Base-by-base conservation (phyloP, 2,797 vertebrate genomes). In the Ispidina lecontei region DNA sequence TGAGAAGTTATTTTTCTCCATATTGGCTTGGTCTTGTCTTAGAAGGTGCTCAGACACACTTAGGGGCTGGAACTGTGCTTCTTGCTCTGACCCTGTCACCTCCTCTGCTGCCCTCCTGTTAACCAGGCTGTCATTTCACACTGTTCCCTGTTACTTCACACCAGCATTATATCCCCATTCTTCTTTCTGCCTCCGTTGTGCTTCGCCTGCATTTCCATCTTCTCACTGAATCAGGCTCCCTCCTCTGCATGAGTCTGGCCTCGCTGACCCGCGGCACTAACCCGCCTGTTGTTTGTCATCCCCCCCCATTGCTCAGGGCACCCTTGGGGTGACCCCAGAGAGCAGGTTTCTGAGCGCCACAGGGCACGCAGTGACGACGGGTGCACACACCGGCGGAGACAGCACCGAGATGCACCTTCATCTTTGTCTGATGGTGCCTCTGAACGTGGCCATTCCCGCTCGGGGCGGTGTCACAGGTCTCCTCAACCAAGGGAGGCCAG, bases 321-420 rank as follows among this genome's bases (percentile, higher is more conserved):
- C 51, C 97, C 96, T 93, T 91, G 95, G 94, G 97, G 94, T 95
- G 98, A 95, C 90, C 92, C 97, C 91, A 97, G 98, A 64, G 98
- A 96, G 93, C 95, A 96, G 95, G 97, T 97, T 74, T 93, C 93
- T 91, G 98, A 97, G 85, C 58, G 41, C 70, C 67, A 5, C 91
- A 96, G 87, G 84, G 89, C 90, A 74, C 89, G n/a, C n/a, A 83
- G 72, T 39, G 85, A 71, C 41, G 94, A 92, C 19, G 89, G 92
- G 76, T 39, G 7, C 64, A 31, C 7, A 28, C 96, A 39, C 16
- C 90, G 67, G 49, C 87, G 26, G 19, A 95, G 92, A 64, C 93
- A 96, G n/a, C 93, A 8, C 55, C 64, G 21, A 60, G 72, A 52
- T 87, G 44, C 29, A 1, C 91, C 78, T 7, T 84, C 4, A 0